Evolutionary conservation across 1,140 invertebrate species (phyloP).

Genomic region (Meteorus sp.): DNA sequence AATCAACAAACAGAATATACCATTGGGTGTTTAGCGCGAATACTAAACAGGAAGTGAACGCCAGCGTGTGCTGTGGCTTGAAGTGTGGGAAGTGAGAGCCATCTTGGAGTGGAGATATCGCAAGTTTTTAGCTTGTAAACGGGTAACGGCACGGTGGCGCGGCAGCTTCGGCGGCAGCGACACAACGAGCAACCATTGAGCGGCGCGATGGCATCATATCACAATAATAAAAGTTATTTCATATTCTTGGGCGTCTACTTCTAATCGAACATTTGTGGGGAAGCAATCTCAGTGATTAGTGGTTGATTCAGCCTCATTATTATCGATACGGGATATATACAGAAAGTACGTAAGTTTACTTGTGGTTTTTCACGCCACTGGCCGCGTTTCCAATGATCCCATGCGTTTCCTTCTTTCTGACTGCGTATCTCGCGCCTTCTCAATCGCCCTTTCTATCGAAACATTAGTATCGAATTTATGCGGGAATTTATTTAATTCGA

Average conservation of each 20-base stretch:
- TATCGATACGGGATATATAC: neutral
- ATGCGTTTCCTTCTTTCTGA: constrained; percentile 24
- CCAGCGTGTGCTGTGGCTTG: constrained; percentile 12
- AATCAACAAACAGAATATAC: neutral
- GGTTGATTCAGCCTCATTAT: neutral
- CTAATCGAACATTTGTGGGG: neutral
- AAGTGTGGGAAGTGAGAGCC: constrained; percentile 45
- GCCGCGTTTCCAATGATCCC: constrained; percentile 42
- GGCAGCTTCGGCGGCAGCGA: constrained; percentile 32
- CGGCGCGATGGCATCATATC: constrained; percentile 19
- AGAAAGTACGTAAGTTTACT: constrained; percentile 13
- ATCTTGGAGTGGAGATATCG: constrained; percentile 41
- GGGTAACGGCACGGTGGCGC: constrained; percentile 25
- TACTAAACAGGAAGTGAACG: constrained; percentile 42
- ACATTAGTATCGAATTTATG: constrained; percentile 29
- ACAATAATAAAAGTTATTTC: constrained; percentile 13
- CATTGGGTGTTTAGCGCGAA: constrained; percentile 17
- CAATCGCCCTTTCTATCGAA: constrained; percentile 11
- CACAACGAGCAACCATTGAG: constrained; percentile 19
- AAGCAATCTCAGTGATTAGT: neutral
- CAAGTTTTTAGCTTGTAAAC: constrained; percentile 35
- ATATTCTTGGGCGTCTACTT: constrained; percentile 1
- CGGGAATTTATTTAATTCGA: constrained; percentile 37
- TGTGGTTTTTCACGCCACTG: constrained; percentile 39
- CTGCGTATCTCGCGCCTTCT: too few relatives aligned